Evolutionary conservation across 2,113 vertebrate species (phyloP).

Genomic region (Cephalopterus ornatus): DNA sequence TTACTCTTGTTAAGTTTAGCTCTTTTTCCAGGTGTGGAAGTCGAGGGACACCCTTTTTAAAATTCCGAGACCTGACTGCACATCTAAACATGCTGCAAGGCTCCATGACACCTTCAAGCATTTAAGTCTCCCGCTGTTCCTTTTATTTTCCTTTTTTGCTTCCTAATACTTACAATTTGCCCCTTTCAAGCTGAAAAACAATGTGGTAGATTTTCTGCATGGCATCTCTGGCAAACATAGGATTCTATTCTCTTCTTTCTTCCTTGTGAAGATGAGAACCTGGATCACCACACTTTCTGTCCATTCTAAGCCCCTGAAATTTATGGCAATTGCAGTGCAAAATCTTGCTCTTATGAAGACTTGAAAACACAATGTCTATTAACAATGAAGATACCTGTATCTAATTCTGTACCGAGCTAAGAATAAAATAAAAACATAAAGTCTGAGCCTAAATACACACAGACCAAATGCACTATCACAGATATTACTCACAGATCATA

Average conservation of each 20-base stretch:
- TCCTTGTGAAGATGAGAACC: not conserved
- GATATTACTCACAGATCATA: not conserved
- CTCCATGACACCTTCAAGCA: not conserved
- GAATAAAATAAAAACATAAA: not conserved
- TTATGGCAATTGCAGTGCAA: not conserved
- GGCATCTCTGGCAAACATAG: not conserved
- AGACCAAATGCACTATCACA: not conserved
- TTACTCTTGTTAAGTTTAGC: not conserved
- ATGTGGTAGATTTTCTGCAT: not conserved
- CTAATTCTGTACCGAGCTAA: not conserved
- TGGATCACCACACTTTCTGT: not conserved
- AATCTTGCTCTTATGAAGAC: not conserved
- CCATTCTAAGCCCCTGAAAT: not conserved
- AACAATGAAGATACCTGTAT: not conserved
- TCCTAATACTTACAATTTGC: not conserved
- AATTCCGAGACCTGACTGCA: accelerated
- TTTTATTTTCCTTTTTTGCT: not conserved
- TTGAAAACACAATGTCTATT: not conserved
- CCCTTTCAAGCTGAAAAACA: not conserved
- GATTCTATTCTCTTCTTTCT: not conserved
- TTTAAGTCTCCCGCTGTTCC: not conserved
- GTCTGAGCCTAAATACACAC: not conserved
- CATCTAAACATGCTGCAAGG: not conserved
- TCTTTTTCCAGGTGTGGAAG: not conserved
- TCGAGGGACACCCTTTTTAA: not conserved